Base-by-base conservation (phyloP, 2,113 vertebrate genomes). In the Hypocryptadius cinnamomeus region DNA sequence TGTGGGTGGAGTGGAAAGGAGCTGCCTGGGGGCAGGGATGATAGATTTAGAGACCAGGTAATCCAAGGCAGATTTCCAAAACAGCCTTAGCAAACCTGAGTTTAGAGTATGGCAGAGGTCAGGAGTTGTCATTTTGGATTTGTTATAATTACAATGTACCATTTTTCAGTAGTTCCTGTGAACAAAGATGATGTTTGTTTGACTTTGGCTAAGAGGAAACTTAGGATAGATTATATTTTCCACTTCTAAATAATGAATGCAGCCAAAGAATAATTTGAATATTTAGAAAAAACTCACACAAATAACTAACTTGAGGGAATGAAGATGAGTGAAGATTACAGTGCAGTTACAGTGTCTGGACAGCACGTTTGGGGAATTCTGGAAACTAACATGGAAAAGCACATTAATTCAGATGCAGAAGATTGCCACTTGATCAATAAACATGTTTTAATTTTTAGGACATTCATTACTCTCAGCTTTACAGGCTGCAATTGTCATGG, bases 401-500 rank as follows among this genome's bases (percentile, higher is more conserved):
- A 76, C 53, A 37, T 48, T 17, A 51, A 76, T 68, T 79, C 6
- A 7, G 31, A 51, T 82, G 48, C 37, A 64, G 44, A 85, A 79
- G 54, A 37, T 31, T 40, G 45, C 83, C 19, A 60, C 16, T 6
- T 60, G 31, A 72, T 50, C 65, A 59, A 33, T 53, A 61, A 78
- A 30, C 10, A 6, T 30, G 4, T 69, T 87, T 50, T 69, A 31
- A 56, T 31, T 56, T 78, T 89, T 78, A 44, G 22, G 76, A 30
- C 33, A 64, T 47, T 85, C 9, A 56, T 40, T 42, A 22, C 24
- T n/a, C 48, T 40, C 28, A 44, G 48, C 11, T 79, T 85, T 61
- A 23, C 8, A 19, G 47, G 17, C 71, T 93, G 54, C 59, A 69
- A 0, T 70, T 88, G 35, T 72, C 8, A 4, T 0, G 1, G n/a